Evolutionary conservation across 2,888 invertebrate species (phyloP).

Genomic region (Ophion ventricosus): DNA sequence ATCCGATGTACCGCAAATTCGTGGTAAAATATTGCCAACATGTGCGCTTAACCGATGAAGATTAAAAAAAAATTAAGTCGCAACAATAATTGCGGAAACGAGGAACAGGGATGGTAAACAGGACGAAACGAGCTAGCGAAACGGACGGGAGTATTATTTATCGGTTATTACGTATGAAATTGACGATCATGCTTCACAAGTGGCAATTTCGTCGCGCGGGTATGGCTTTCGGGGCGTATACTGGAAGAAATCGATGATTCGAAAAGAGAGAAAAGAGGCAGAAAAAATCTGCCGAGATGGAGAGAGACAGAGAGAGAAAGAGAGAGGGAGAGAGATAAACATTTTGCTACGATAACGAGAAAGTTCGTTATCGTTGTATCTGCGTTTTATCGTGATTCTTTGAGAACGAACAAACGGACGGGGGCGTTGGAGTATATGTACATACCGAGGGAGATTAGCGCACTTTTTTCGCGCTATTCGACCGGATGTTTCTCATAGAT

Average conservation of each 20-base stretch:
- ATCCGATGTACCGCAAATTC: conserved; percentile 27
- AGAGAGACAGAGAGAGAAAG: not conserved
- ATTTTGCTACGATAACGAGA: conserved; percentile 46
- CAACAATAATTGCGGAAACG: conserved; percentile 32
- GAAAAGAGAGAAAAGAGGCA: not conserved
- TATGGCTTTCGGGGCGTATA: not conserved
- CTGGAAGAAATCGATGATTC: not conserved
- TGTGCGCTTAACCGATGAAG: conserved; percentile 5
- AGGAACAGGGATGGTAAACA: not conserved
- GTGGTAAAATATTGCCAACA: conserved; percentile 9
- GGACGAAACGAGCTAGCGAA: not conserved
- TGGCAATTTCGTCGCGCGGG: conserved; percentile 45
- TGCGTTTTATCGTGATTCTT: conserved; percentile 18
- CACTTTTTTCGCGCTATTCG: conserved; percentile 30
- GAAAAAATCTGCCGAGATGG: not conserved
- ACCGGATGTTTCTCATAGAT: conserved; percentile 54
- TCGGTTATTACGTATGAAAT: conserved; percentile 33
- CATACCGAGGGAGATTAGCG: conserved; percentile 30
- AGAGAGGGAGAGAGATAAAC: conserved; percentile 28
- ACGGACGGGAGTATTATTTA: conserved; percentile 36
- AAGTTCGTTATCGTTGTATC: conserved; percentile 44
- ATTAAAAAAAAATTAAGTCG: conserved; percentile 9
- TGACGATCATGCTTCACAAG: conserved; percentile 49
- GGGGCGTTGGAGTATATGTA: not conserved
- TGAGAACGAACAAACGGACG: conserved; percentile 15